Percentiles rank a stretch among this genome's conserved stretches.
phyloP scores from a whole-genome alignment of 2,888 invertebrate species.

The Baronia brevicornis region DNA sequence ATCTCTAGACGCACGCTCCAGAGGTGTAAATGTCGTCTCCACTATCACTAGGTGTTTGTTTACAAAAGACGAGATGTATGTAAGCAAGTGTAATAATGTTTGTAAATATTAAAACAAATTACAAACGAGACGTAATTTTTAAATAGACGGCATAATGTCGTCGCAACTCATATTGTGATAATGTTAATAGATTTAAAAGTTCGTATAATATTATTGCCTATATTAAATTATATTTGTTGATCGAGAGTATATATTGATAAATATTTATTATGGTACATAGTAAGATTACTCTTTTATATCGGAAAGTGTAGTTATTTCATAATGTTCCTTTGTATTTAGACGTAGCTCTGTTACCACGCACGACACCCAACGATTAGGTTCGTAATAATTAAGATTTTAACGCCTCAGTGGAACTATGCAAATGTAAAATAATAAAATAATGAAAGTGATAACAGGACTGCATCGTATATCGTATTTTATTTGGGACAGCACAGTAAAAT shows the following conservation, averaged over 20 bases:
- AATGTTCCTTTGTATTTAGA: conserved; percentile 39
- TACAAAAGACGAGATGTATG: conserved; percentile 34
- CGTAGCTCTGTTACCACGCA: conserved; percentile 26
- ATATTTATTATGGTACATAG: conserved; percentile 59
- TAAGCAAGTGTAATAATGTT: conserved; percentile 31
- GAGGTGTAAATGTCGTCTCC: conserved; percentile 15
- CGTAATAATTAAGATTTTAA: too few species aligned
- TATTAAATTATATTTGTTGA: conserved; percentile 68
- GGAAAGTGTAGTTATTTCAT: conserved; percentile 39
- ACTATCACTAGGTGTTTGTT: conserved; percentile 21
- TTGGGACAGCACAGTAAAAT: conserved; percentile 14
- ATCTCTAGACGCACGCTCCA: conserved; percentile 6
- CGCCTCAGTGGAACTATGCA: too few species aligned
- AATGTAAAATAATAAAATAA: conserved; percentile 16
- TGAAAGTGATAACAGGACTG: conserved; percentile 21
- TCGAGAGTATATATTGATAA: conserved; percentile 66
- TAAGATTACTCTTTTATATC: conserved; percentile 51
- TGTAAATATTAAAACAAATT: conserved; percentile 34
- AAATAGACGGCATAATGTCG: conserved; percentile 48
- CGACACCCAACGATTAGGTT: conserved; percentile 28
- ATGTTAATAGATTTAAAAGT: conserved; percentile 54
- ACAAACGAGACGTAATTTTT: conserved; percentile 40
- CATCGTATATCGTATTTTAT: conserved; percentile 17
- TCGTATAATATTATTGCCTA: conserved; percentile 59
- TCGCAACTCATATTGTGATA: conserved; percentile 61